These are phyloP conservation scores for Athalia rosae DNA, from an alignment of 2,888 invertebrate genomes.

Conservation along the genomic window DNA sequence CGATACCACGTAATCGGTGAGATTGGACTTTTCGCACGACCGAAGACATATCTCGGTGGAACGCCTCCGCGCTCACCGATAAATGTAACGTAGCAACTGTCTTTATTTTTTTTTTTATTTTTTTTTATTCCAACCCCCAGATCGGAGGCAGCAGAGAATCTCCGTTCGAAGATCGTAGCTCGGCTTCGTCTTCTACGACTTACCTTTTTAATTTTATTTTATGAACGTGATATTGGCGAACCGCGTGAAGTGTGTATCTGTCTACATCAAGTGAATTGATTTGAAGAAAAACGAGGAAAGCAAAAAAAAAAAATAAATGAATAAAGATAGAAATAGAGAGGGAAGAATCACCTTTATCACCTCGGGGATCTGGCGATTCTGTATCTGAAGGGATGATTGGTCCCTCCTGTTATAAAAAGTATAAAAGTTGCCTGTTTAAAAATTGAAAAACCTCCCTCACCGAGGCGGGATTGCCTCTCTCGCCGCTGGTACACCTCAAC, in stretches of 20 bases:
- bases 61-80: constrained; percentile 12
- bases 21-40: constrained; percentile 40
- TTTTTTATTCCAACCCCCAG: not conserved
- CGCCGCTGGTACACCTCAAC: not conserved
- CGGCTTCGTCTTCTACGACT: not conserved
- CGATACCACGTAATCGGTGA: constrained; percentile 42
- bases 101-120: not conserved
- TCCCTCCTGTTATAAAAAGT: not conserved
- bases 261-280: no score
- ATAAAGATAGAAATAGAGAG: no score
- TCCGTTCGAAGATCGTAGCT: not conserved
- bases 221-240: not conserved
- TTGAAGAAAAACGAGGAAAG: no score
- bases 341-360: no score
- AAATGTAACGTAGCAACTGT: constrained; percentile 9
- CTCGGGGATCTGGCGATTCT: not conserved
- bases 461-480: not conserved
- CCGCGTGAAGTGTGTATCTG: no score
- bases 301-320: no score
- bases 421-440: not conserved
- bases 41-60: constrained; percentile 28
- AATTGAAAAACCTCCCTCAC: constrained; percentile 20
- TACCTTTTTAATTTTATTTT: constrained; percentile 10
- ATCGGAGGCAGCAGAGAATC: not conserved
- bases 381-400: constrained; percentile 24